These are phyloP conservation scores for Diphyllodes magnificus DNA, from an alignment of 2,113 vertebrate genomes.

Conservation along the genomic window DNA sequence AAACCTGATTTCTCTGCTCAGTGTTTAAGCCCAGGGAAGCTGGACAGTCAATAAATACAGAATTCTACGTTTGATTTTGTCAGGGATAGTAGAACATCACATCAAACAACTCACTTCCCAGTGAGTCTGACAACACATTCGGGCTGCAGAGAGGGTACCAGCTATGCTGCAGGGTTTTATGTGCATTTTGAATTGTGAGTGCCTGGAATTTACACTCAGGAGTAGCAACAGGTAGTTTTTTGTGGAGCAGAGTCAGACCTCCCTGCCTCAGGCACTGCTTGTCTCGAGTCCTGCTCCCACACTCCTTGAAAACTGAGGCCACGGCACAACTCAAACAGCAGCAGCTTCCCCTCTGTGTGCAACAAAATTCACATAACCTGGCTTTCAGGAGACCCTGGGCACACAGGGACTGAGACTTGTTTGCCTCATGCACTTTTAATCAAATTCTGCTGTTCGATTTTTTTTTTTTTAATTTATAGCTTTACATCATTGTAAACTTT, in stretches of 20 bases:
- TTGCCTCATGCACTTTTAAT: not conserved
- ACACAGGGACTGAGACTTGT: not conserved
- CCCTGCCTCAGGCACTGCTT: not conserved
- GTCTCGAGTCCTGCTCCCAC: not conserved
- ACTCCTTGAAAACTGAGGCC: not conserved
- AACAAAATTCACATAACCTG: not conserved
- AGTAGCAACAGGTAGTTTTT: not conserved
- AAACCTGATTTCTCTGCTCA: not conserved
- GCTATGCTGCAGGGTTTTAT: not conserved
- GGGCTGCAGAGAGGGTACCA: not conserved
- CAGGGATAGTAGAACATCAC: not conserved
- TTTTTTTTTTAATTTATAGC: not conserved
- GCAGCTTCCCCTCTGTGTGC: not conserved
- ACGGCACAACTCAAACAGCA: not conserved
- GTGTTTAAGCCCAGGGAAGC: not conserved
- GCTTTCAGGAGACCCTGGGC: not conserved
- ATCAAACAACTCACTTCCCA: not conserved
- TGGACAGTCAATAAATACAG: not conserved
- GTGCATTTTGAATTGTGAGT: not conserved
- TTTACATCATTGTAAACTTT: not conserved
- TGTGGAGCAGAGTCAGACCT: not conserved
- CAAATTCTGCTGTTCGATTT: not conserved
- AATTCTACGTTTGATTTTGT: not conserved
- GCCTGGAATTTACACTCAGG: not conserved
- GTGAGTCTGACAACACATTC: not conserved